phyloP scores from a whole-genome alignment of 2,888 invertebrate genomes.

The Meteorus colon region DNA sequence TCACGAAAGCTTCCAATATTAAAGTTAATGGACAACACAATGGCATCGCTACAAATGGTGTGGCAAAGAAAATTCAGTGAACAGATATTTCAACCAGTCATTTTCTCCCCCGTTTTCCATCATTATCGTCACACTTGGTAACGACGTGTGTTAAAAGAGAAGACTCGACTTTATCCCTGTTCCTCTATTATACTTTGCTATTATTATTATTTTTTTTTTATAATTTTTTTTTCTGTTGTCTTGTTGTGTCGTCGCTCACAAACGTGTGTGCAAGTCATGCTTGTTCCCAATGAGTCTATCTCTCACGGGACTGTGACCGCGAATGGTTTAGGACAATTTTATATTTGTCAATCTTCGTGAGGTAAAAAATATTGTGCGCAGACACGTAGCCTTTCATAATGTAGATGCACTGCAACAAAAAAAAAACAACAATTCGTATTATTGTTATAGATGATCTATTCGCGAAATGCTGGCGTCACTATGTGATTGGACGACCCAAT shows the following conservation, averaged over 20 bases:
- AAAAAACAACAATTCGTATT: background rate
- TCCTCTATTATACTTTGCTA: slow-evolving; percentile 8
- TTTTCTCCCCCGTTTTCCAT: slow-evolving; percentile 30
- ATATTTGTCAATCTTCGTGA: background rate
- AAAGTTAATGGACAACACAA: slow-evolving; percentile 59
- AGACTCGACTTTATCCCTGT: slow-evolving; percentile 14
- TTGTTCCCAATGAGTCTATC: slow-evolving; percentile 30
- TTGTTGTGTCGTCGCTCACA: slow-evolving; percentile 29
- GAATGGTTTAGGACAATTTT: background rate
- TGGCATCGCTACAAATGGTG: slow-evolving; percentile 66
- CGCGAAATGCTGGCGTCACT: background rate
- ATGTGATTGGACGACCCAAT: background rate
- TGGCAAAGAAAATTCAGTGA: slow-evolving; percentile 66
- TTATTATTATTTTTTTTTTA: slow-evolving; percentile 34
- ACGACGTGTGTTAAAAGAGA: background rate
- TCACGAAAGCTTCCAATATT: slow-evolving; percentile 36
- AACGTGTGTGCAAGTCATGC: slow-evolving; percentile 33
- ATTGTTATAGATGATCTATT: background rate
- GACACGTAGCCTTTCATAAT: background rate
- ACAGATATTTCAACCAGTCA: slow-evolving; percentile 29
- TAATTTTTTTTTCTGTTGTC: slow-evolving; percentile 43
- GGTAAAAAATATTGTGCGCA: background rate
- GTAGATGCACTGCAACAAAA: background rate
- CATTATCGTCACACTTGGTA: slow-evolving; percentile 18
- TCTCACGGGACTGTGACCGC: background rate